Evolutionary conservation across 1,140 invertebrate genomes (phyloP).

Genomic region (Leptinotarsa texana): DNA sequence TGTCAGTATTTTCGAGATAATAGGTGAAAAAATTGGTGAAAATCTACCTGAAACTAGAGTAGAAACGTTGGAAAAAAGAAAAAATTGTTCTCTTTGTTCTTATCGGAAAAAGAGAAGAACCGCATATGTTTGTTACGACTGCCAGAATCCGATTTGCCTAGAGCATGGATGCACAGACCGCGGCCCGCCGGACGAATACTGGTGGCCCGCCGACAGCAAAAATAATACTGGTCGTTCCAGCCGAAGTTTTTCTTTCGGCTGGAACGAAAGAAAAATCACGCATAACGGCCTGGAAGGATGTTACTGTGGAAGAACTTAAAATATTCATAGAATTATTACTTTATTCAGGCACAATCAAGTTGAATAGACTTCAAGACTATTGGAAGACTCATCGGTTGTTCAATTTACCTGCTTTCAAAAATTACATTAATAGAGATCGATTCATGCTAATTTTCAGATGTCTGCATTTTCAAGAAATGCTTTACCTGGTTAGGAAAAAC

Average conservation of each 20-base stretch:
- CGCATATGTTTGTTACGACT: too few relatives aligned
- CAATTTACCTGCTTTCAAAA: constrained; percentile 33
- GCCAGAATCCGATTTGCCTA: too few relatives aligned
- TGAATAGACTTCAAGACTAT: constrained; percentile 42
- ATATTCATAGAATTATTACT: constrained; percentile 39
- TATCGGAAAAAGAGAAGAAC: too few relatives aligned
- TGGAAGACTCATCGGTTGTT: constrained; percentile 41
- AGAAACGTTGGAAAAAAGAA: too few relatives aligned
- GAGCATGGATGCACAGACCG: too few relatives aligned
- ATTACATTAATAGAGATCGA: constrained; percentile 39
- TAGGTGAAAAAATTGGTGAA: too few relatives aligned
- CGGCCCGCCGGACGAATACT: too few relatives aligned
- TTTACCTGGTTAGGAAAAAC: constrained; percentile 4
- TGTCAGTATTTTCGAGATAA: too few relatives aligned
- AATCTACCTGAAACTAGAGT: too few relatives aligned
- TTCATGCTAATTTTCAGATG: constrained; percentile 43
- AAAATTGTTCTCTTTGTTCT: too few relatives aligned
- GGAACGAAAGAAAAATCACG: constrained; percentile 26
- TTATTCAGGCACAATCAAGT: constrained; percentile 35
- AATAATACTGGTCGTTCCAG: too few relatives aligned
- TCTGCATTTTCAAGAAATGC: constrained; percentile 32
- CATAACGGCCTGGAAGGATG: constrained; percentile 36
- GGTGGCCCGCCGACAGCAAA: too few relatives aligned
- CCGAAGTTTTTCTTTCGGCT: constrained; percentile 30
- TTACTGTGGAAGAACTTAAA: constrained; percentile 37